Conservation (phyloP, 2,888 invertebrate species). For the Incurvaria masculella region DNA sequence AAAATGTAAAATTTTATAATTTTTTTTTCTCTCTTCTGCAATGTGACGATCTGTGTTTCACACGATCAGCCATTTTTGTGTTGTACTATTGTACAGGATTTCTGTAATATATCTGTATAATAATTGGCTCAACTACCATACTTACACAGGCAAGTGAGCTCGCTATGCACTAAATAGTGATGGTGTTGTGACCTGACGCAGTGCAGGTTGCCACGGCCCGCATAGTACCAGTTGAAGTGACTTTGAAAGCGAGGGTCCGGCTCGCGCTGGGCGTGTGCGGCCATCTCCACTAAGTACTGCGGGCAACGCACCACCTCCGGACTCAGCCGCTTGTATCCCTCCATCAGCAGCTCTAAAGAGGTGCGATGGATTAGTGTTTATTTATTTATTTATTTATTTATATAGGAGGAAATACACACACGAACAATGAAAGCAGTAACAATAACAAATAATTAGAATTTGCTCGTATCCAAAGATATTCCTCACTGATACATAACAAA, state of each 20-base stretch:
- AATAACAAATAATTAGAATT: too few relatives aligned
- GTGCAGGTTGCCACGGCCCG: slow-evolving; percentile 41
- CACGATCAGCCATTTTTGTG: background rate
- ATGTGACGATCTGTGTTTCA: too few relatives aligned
- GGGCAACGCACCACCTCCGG: slow-evolving; percentile 38
- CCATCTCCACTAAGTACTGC: slow-evolving; percentile 31
- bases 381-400: too few relatives aligned
- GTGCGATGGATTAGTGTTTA: too few relatives aligned
- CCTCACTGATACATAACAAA: too few relatives aligned
- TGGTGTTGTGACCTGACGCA: slow-evolving; percentile 25
- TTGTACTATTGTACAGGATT: background rate
- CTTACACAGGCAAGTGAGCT: slow-evolving; percentile 37
- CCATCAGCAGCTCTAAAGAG: too few relatives aligned
- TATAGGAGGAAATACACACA: too few relatives aligned
- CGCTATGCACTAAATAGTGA: slow-evolving; percentile 37
- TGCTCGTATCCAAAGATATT: too few relatives aligned
- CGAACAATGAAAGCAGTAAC: too few relatives aligned
- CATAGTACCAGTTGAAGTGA: slow-evolving; percentile 46
- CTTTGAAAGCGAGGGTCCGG: slow-evolving; percentile 38
- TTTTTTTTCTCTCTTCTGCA: too few relatives aligned
- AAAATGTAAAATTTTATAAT: slow-evolving; percentile 1
- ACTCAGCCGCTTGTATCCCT: slow-evolving; percentile 26
- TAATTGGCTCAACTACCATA: slow-evolving; percentile 17
- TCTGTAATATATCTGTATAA: slow-evolving; percentile 3
- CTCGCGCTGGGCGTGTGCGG: slow-evolving; percentile 32